Evolutionary conservation across 2,797 vertebrate species (phyloP).

Genomic region (Silurus aristotelis): DNA sequence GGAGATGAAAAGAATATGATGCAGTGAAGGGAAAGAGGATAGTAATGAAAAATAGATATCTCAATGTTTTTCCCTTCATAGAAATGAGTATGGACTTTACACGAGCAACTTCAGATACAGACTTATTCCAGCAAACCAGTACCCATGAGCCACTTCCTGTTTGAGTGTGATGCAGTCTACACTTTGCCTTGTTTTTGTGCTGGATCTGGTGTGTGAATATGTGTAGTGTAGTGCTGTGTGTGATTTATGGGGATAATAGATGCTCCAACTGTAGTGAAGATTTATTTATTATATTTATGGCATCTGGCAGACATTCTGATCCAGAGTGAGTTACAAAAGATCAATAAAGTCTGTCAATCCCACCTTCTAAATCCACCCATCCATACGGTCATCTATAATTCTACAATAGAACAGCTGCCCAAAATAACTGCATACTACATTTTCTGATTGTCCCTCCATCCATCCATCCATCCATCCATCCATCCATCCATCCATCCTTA

Average conservation of each 20-base stretch:
- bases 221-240: neutral
- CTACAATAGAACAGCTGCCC: neutral
- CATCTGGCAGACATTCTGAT: no score
- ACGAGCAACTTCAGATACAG: neutral
- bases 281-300: no score
- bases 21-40: neutral
- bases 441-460: neutral
- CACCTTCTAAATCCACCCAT: neutral
- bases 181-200: neutral
- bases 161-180: neutral
- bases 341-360: neutral
- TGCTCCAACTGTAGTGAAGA: neutral
- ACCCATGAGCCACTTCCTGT: neutral
- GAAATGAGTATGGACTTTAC: neutral
- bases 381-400: neutral
- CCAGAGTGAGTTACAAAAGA: neutral
- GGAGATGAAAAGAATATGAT: neutral
- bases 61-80: neutral
- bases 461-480: neutral
- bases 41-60: neutral
- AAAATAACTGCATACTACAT: neutral
- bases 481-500: neutral
- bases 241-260: neutral
- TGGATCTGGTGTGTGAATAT: neutral
- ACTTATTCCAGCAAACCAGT: neutral